Conservation (phyloP, 2,113 vertebrate species). For the Pomatorhinus ruficollis region DNA sequence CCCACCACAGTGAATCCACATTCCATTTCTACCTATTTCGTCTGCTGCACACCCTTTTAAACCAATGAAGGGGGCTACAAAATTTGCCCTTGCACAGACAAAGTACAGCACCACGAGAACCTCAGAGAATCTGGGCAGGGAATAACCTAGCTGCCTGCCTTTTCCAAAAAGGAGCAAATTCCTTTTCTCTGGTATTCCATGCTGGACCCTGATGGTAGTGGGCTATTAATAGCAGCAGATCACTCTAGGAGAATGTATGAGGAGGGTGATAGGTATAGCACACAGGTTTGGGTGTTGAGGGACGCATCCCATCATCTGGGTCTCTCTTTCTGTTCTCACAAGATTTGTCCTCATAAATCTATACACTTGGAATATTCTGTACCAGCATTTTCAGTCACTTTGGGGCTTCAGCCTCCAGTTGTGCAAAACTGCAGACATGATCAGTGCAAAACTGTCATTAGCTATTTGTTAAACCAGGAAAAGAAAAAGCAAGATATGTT, state of each 20-base stretch:
- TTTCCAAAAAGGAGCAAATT: background rate
- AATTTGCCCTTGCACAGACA: background rate
- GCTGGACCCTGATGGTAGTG: background rate
- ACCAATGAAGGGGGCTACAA: accelerated
- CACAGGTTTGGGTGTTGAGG: background rate
- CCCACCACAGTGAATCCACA: background rate
- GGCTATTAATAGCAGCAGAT: background rate
- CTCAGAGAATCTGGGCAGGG: background rate
- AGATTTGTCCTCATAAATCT: background rate
- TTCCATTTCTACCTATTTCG: background rate
- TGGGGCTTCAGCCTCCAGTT: background rate
- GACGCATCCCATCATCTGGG: background rate
- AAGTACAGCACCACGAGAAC: accelerated
- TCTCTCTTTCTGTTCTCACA: background rate
- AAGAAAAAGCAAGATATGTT: background rate
- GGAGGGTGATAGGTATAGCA: background rate
- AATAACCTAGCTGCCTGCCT: background rate
- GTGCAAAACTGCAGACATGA: background rate
- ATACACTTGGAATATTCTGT: background rate
- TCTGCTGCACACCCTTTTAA: background rate
- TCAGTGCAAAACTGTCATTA: background rate
- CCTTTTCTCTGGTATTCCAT: background rate
- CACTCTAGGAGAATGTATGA: background rate
- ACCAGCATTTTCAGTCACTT: background rate
- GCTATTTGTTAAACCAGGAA: background rate